Evolutionary conservation across 2,888 invertebrate species (phyloP), one percentile per base, ranked within the genome.

Genomic region (Cotesia congregata): DNA sequence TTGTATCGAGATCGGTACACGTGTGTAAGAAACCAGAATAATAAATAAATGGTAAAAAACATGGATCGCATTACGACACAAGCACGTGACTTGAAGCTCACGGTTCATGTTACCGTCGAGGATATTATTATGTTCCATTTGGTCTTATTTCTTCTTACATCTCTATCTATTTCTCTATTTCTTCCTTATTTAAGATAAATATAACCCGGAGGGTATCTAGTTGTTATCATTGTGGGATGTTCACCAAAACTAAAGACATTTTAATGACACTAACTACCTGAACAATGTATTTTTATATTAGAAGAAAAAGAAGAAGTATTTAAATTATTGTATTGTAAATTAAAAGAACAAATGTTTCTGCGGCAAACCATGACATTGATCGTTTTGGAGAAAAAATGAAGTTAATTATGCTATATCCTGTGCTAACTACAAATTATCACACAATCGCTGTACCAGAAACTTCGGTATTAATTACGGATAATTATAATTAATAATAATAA

Each of bases 11-110:
- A 50, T 50, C 50, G 59, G 50, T 41, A 41, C n/a, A 6, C 17
- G 64, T 15, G 39, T 60, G n/a, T 72, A 65, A 60, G 70, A 70
- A 30, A 20, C 15, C 59, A 41, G 41, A 20, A 70, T 70, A 40
- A n/a, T 15, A 50, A 30, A 39, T 15, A 72, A 41, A 15, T 39
- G 68, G 39, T 60, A 68, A 39, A 64, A 74, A 68, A 75, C 30
- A 68, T 68, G 62, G 61, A 75, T 75, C 75, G 69, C 59, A n/a
- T 75, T 75, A 75, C 74, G 61, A 68, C 74, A 74, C 64, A n/a
- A 64, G 70, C 69, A 75, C 64, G 64, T 68, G 62, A 75, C 67
- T 74, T 75, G 30, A 12, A 38, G 70, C 20, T 65, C 65, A 65
- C 62, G 50, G 70, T 61, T 75, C 69, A 62, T 17, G 64, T 75